These are phyloP conservation scores for Perca schrenkii DNA, from an alignment of 2,113 vertebrate species.

Conservation along the genomic window DNA sequence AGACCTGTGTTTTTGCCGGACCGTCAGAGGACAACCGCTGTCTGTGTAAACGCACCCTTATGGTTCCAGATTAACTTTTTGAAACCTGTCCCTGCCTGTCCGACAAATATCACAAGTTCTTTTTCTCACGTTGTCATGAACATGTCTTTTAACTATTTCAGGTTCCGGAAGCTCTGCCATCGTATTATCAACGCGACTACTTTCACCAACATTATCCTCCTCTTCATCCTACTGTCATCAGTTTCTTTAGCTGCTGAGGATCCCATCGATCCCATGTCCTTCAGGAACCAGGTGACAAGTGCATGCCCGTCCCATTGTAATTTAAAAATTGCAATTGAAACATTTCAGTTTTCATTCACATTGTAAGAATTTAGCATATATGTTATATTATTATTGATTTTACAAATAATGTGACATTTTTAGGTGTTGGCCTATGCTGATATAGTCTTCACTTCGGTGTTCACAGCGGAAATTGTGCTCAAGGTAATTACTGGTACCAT, in stretches of 20 bases:
- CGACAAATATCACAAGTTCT: background rate
- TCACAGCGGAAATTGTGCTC: constrained; percentile 93
- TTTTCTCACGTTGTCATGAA: background rate
- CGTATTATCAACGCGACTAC: constrained; percentile 93
- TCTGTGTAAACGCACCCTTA: background rate
- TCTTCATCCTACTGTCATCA: constrained; percentile 95
- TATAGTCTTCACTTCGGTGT: constrained; percentile 92
- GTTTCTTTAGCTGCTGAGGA: constrained; percentile 93
- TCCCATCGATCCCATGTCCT: constrained; percentile 90
- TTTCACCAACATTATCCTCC: constrained; percentile 97
- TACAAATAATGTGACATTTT: constrained; percentile 11
- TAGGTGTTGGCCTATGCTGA: constrained; percentile 93
- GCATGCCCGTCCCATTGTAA: background rate
- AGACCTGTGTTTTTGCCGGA: too few species aligned
- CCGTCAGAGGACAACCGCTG: too few species aligned
- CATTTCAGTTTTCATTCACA: background rate
- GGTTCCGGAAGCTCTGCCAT: constrained; percentile 92
- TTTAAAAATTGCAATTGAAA: background rate
- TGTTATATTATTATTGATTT: background rate
- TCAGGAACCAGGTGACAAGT: constrained; percentile 89
- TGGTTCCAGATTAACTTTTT: background rate
- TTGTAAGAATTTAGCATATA: background rate
- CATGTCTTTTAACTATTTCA: constrained; percentile 57
- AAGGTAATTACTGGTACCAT: constrained; percentile 84
- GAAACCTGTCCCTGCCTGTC: background rate